Percentiles rank a stretch among this genome's conserved stretches.
These are phyloP conservation scores for Delphinus delphis DNA, from an alignment of 2,113 vertebrate species.

Conservation along the genomic window DNA sequence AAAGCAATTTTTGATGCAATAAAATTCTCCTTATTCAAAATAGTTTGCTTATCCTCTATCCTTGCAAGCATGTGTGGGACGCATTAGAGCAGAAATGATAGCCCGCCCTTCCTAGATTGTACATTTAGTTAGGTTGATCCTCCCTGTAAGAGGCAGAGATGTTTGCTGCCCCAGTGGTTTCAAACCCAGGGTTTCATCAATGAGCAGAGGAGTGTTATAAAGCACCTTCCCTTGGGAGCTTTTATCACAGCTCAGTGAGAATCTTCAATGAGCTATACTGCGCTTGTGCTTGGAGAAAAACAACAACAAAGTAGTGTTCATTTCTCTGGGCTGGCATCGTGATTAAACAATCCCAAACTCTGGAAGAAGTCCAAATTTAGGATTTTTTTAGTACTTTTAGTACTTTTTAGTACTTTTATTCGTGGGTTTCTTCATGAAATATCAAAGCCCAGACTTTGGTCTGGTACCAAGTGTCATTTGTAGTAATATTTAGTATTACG, in stretches of 20 bases:
- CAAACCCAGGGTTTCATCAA: background rate
- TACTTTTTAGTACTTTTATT: background rate
- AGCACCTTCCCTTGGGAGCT: background rate
- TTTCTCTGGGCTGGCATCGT: conserved; percentile 1
- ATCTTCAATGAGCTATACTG: background rate
- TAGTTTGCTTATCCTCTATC: background rate
- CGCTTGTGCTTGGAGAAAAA: conserved; percentile 11
- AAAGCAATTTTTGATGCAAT: background rate
- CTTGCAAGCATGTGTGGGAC: background rate
- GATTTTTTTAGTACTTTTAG: background rate
- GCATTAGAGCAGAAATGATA: background rate
- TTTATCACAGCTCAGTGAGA: background rate
- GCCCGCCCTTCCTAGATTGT: background rate
- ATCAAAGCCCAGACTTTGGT: background rate
- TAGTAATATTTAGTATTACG: background rate
- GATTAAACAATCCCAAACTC: conserved; percentile 6
- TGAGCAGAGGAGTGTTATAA: background rate
- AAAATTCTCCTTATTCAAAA: background rate
- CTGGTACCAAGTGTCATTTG: background rate
- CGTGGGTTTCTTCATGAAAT: background rate
- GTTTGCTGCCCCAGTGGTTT: background rate
- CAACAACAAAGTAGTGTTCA: background rate
- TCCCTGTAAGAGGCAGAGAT: background rate
- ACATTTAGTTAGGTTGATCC: background rate
- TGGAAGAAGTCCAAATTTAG: conserved; percentile 2